Evolutionary conservation across 2,797 vertebrate genomes (phyloP), one percentile per base, ranked within the genome.

Genomic region (Fundulus diaphanus): DNA sequence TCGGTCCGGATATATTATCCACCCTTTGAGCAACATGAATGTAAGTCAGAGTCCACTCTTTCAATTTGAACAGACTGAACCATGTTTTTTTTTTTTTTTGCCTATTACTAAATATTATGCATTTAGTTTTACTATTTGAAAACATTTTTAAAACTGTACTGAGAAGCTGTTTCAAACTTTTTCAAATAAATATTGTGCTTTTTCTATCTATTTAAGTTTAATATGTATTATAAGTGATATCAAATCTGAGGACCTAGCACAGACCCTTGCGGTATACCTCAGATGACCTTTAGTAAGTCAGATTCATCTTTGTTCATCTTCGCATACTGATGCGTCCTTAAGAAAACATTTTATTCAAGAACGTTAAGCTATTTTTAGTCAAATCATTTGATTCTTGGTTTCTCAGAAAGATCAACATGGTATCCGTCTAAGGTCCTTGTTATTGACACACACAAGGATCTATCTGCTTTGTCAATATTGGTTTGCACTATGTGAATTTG

Each of bases 21-120:
- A 6, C 97, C 98, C 31, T 97, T 99, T 0, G 98, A 99, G 82
- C 98, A 99, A 81, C 97, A 98, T 90, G 96, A 99, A 94, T 99
- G 98, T 99, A 94, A 99, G 82, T 80, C n/a, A n/a, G n/a, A n/a
- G n/a, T n/a, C n/a, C n/a, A n/a, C n/a, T n/a, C n/a, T n/a, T n/a
- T n/a, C n/a, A n/a, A n/a, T n/a, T n/a, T n/a, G n/a, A n/a, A 16
- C 22, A 52, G 1, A 46, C 11, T 46, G 44, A 0, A 46, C 44
- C 16, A 3, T 33, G 8, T 12, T n/a, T n/a, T n/a, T n/a, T n/a
- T n/a, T n/a, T n/a, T n/a, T n/a, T n/a, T n/a, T n/a, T n/a, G n/a
- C n/a, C 35, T 59, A 59, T 15, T 12, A 15, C 13, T 59, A 31
- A 15, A 33, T 5, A 46, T 46, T 46, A 46, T 15, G 7, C 1